Evolutionary conservation across 2,797 vertebrate species (phyloP), one percentile per base, ranked within the genome.

Genomic region (Lindbergichthys nudifrons): DNA sequence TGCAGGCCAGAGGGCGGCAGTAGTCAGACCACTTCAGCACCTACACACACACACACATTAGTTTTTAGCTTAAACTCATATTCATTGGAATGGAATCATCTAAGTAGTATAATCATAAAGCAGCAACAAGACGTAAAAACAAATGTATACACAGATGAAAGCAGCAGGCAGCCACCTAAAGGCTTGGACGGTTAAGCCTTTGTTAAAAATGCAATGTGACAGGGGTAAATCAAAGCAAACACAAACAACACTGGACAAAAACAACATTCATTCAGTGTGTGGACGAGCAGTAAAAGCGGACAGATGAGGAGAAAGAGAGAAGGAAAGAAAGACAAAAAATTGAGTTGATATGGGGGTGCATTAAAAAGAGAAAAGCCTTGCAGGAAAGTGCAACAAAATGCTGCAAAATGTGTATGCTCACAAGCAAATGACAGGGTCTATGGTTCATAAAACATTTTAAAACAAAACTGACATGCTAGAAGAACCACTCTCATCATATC

Each of bases 11-110:
- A 0, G 97, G 97, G 60, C 94, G 82, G 73, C 98, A 99, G 80
- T 92, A 96, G 73, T 98, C 97, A 0, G 97, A 97, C 96, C 96
- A 98, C 89, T 92, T 96, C 68, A 97, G 94, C 42, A 94, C 77
- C 98, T 99, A 86, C 53, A 79, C 56, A 87, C 26, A 72, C 32
- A 47, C 52, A 87, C 30, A 85, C 2, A 45, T 1, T 18, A 51
- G 26, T 1, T 9, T 23, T 86, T 70, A 81, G 61, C 8, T n/a
- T 11, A 51, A 5, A 14, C 19, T 13, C 57, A 59, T 42, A 59
- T 30, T 46, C 15, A 30, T 46, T 61, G 26, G 21, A 46, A 46
- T 26, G 3, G 11, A 13, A 21, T 6, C 8, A 15, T 18, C 1
- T 3, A 21, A 50, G 11, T 50, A 15, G 8, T 57, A 42, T 15